phyloP scores from a whole-genome alignment of 2,113 vertebrate genomes.

The Pollimyrus isidori region DNA sequence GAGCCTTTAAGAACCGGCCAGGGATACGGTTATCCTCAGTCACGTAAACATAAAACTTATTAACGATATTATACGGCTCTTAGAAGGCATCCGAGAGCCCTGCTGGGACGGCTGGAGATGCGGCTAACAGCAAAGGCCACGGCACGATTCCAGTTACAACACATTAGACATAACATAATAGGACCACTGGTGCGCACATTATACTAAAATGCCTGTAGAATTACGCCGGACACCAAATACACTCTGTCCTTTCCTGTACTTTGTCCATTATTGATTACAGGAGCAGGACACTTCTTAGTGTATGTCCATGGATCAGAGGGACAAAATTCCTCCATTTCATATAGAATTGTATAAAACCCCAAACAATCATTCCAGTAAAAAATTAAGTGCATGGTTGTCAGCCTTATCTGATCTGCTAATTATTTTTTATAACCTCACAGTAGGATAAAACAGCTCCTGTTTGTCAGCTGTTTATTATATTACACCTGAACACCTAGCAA shows the following conservation, averaged over 20 bases:
- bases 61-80: conserved; percentile 18
- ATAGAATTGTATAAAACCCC: not conserved
- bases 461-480: not conserved
- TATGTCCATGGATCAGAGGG: not conserved
- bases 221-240: not conserved
- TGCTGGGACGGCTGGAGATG: not conserved
- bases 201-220: not conserved
- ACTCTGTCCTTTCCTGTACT: not conserved
- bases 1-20: not conserved
- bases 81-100: not conserved
- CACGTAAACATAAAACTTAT: conserved; percentile 20
- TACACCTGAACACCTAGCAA: not conserved
- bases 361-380: not conserved
- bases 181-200: not conserved
- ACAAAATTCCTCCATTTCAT: not conserved
- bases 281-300: not conserved
- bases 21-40: conserved; percentile 4
- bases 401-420: not conserved
- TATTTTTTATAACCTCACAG: not conserved
- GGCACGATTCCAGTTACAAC: not conserved
- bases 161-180: not conserved
- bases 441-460: not conserved
- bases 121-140: not conserved
- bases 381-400: not conserved
- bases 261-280: not conserved